Conservation (phyloP, 1,140 invertebrate genomes). For the Drosophila oshimai region DNA sequence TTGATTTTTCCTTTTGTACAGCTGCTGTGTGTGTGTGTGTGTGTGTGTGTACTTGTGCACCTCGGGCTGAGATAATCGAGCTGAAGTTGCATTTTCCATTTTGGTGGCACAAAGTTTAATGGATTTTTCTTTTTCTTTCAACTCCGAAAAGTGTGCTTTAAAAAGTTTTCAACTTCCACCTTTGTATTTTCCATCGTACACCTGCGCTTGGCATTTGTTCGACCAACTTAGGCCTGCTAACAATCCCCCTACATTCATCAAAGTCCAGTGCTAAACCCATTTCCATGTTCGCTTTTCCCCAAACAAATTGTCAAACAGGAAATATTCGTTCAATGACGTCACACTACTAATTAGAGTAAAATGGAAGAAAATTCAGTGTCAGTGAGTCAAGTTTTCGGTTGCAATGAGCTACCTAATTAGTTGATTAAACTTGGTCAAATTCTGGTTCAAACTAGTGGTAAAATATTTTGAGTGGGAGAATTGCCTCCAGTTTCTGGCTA, state of each 20-base stretch:
- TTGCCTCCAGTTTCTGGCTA: background rate
- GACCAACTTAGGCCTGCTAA: constrained; percentile 2
- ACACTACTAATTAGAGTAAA: constrained; percentile 45
- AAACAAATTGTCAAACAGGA: constrained; percentile 20
- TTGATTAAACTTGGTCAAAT: constrained; percentile 16
- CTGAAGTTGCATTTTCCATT: constrained; percentile 28
- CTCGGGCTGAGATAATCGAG: constrained; percentile 25
- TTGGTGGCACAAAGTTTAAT: constrained; percentile 20
- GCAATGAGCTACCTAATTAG: constrained; percentile 37
- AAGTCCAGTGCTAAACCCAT: constrained; percentile 47
- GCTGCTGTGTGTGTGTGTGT: no score
- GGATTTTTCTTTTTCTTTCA: background rate
- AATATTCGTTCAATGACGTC: constrained; percentile 27
- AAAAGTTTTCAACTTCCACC: constrained; percentile 4
- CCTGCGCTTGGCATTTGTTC: background rate
- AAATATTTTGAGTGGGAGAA: no score
- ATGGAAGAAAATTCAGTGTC: constrained; percentile 1
- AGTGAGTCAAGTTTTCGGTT: constrained; percentile 17
- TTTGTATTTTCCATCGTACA: background rate
- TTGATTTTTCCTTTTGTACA: constrained; percentile 60
- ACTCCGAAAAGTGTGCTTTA: constrained; percentile 22
- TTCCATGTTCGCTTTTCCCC: constrained; percentile 21
- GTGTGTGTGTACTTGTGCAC: constrained; percentile 10
- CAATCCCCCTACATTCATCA: constrained; percentile 39
- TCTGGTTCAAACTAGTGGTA: background rate